These are phyloP conservation scores for Python bivittatus DNA, from an alignment of 2,113 vertebrate species.

Conservation along the genomic window DNA sequence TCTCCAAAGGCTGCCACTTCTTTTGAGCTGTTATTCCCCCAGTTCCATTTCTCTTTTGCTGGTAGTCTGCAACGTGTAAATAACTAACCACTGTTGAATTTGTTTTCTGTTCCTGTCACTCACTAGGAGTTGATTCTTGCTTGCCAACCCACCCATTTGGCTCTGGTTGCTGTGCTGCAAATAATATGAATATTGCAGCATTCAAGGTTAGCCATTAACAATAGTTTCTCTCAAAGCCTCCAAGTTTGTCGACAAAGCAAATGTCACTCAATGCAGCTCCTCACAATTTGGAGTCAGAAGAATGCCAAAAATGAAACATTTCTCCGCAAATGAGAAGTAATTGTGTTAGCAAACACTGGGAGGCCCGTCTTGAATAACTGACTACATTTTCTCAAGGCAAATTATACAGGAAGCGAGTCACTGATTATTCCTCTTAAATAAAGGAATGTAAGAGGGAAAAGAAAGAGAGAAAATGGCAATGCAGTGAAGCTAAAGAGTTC, in stretches of 20 bases:
- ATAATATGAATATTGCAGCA: not conserved
- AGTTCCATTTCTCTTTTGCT: accelerated
- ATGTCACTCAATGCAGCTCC: slow-evolving; percentile 12
- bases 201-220: slow-evolving; percentile 2
- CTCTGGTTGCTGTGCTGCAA: not conserved
- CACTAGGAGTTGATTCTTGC: not conserved
- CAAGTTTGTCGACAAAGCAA: not conserved
- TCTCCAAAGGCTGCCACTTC: accelerated
- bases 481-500: not conserved
- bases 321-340: slow-evolving; percentile 22
- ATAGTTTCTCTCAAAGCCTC: not conserved
- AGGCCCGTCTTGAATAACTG: slow-evolving; percentile 12
- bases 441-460: not conserved
- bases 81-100: not conserved
- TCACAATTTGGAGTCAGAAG: slow-evolving; percentile 31
- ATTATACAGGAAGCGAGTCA: not conserved
- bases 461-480: not conserved
- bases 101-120: not conserved
- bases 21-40: not conserved
- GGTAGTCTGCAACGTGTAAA: not conserved
- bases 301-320: slow-evolving; percentile 20
- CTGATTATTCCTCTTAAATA: not conserved
- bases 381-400: not conserved
- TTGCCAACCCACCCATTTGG: not conserved
- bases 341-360: slow-evolving; percentile 26